Conservation (phyloP, 2,113 vertebrate species). For the Chelonoidis abingdonii region DNA sequence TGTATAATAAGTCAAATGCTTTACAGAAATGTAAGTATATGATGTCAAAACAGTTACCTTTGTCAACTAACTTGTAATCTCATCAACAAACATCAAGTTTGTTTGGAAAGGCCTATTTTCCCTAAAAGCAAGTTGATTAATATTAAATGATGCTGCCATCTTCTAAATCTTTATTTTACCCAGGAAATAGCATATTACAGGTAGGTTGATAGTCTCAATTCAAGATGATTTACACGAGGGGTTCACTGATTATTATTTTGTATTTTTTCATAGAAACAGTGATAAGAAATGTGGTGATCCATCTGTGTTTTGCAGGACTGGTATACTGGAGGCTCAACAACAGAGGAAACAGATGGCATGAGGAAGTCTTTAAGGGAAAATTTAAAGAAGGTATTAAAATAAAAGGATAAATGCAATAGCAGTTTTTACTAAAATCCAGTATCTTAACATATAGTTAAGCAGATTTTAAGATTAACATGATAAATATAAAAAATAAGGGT, state of each 20-base stretch:
- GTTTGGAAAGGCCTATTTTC: too few relatives aligned
- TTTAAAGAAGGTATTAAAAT: neutral
- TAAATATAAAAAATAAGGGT: neutral
- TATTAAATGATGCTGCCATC: too few relatives aligned
- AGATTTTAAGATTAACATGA: neutral
- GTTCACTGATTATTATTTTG: neutral
- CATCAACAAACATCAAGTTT: too few relatives aligned
- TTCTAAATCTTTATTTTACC: too few relatives aligned
- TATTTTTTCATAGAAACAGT: neutral
- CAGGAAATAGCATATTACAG: accelerated
- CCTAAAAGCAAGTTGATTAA: too few relatives aligned
- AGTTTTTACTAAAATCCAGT: neutral
- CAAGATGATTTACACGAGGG: too few relatives aligned
- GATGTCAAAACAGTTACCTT: too few relatives aligned
- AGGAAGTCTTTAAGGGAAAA: neutral
- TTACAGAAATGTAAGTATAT: too few relatives aligned
- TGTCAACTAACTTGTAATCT: too few relatives aligned
- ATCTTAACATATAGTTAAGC: neutral
- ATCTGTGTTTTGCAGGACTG: neutral
- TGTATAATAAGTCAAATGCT: too few relatives aligned
- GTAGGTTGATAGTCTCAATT: neutral
- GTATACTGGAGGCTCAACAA: neutral
- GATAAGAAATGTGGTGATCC: neutral
- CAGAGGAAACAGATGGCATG: neutral
- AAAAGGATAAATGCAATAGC: neutral